phyloP scores from a whole-genome alignment of 92 coral and sea anemone genomes.

The Umimayanthus chanpuru region DNA sequence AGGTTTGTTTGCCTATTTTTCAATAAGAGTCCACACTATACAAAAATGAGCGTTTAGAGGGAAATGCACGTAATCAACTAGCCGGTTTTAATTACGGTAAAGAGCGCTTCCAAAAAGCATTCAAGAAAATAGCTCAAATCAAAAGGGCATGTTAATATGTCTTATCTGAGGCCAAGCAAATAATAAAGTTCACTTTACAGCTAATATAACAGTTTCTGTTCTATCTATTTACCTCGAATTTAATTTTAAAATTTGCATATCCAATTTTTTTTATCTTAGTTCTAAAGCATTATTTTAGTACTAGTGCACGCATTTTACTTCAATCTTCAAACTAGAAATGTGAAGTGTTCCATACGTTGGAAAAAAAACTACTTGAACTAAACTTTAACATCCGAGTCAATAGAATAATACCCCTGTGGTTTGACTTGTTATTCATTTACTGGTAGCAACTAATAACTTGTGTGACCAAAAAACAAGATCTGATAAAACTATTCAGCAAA shows the following conservation, averaged over 20 bases:
- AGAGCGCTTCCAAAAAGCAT: not conserved
- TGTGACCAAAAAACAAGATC: not conserved
- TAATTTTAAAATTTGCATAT: no score
- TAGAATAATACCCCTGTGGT: not conserved
- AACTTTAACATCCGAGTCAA: no score
- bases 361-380: not conserved
- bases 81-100: not conserved
- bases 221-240: not conserved
- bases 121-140: not conserved
- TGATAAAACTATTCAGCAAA: not conserved
- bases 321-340: not conserved
- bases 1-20: slow-evolving; percentile 9
- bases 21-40: not conserved
- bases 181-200: not conserved
- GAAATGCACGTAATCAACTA: not conserved
- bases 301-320: no score
- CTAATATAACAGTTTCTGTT: not conserved
- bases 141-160: no score
- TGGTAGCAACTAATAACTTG: not conserved
- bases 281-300: not conserved
- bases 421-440: not conserved
- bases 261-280: not conserved
- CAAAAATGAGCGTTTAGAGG: not conserved
- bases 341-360: not conserved
- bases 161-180: not conserved